Evolutionary conservation across 1,140 invertebrate genomes (phyloP), one percentile per base, ranked within the genome.

Genomic region (Phthorimaea operculella): DNA sequence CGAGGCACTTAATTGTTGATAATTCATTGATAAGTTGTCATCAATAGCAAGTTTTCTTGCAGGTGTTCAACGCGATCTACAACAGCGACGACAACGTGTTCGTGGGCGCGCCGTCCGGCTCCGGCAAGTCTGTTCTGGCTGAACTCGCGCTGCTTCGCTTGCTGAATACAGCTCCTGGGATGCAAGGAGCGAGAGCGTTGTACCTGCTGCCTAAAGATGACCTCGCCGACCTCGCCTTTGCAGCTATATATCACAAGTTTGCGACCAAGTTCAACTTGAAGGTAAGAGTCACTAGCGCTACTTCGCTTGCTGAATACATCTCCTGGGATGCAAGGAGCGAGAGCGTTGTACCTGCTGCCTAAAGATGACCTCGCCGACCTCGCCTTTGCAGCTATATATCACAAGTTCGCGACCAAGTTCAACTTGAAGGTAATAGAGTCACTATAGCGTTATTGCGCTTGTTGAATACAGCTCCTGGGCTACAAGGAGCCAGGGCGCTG

Each of bases 81-180:
- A 99, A 99, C 85, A 96, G 93, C 12, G 97, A 99, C 82, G 98
- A 99, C 69, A 99, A 99, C 85, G 95, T 99, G 0, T 99, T 99
- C 79, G 92, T 99, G 57, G 98, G 97, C 7, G 98, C 98, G 0
- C 98, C 98, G 0, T 96, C 96, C 11, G 98, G 98, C 0, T 97
- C 96, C 1, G 97, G 98, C 0, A 99, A 99, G 86, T 98, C 96
- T 0, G 93, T 97, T 1, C 95, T 98, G 56, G 98, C 97, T 0
- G 98, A 99, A 81, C 97, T 99, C 84, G 97, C 98, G 0, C 92
- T 99, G 33, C 88, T 99, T 34, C 87, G 98, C 54, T 87, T 99
- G 63, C 91, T 99, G 52, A n/a, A n/a, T n/a, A n/a, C n/a, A n/a
- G 89, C 92, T 3, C 89, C 92, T 58, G 92, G 92, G 80, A n/a